phyloP scores from a whole-genome alignment of 1,140 invertebrate genomes.

The Heterodera schachtii region DNA sequence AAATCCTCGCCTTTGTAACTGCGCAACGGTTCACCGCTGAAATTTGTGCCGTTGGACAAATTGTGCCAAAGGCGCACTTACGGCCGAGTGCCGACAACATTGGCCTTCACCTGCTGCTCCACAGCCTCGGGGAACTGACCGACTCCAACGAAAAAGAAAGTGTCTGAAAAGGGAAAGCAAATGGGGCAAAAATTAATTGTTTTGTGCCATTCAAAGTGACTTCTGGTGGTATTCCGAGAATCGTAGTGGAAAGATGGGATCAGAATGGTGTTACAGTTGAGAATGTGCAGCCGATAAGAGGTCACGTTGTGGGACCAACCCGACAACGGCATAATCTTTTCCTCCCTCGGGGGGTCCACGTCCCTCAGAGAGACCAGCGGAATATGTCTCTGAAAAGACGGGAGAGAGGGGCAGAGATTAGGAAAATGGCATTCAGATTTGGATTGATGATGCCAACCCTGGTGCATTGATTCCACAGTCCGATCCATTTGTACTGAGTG shows the following conservation, averaged over 20 bases:
- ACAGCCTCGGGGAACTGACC: constrained; percentile 57
- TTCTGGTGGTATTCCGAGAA: constrained; percentile 33
- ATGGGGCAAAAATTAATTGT: not conserved
- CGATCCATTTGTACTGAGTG: constrained; percentile 60
- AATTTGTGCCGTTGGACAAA: constrained; percentile 8
- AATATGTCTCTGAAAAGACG: constrained; percentile 41
- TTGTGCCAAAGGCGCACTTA: constrained; percentile 30
- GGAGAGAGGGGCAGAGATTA: not conserved
- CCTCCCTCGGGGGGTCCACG: constrained; percentile 59
- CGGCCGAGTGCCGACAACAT: constrained; percentile 47
- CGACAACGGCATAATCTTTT: constrained; percentile 46
- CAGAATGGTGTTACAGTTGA: constrained; percentile 62
- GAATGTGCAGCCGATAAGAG: constrained; percentile 57
- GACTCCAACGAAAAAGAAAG: constrained; percentile 58
- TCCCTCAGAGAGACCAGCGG: constrained; percentile 54
- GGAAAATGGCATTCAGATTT: constrained; percentile 16
- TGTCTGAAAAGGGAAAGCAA: constrained; percentile 44
- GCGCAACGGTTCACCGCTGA: constrained; percentile 52
- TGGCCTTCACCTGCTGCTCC: constrained; percentile 56
- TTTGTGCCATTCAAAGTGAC: constrained; percentile 34
- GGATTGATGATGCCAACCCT: constrained; percentile 35
- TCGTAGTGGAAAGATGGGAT: constrained; percentile 56
- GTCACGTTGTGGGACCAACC: constrained; percentile 57
- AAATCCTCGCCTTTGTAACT: constrained; percentile 54
- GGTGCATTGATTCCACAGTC: constrained; percentile 56